Conservation (phyloP, 2,113 vertebrate genomes). For the Perognathus longimembris region DNA sequence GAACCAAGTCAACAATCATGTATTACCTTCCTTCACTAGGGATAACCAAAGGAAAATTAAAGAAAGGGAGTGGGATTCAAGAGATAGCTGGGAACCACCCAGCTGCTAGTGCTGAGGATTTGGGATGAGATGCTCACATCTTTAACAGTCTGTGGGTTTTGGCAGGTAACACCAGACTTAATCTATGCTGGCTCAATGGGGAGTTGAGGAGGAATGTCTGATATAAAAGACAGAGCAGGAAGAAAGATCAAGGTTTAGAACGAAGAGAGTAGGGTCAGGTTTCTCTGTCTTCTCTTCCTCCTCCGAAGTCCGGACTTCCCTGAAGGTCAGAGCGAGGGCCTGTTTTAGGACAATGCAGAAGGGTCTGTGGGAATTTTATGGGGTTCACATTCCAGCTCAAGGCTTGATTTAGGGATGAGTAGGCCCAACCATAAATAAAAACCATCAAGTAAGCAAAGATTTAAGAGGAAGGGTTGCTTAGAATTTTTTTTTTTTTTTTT, state of each 20-base stretch:
- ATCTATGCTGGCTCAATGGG: slow-evolving; percentile 33
- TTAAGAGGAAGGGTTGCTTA: slow-evolving; percentile 47
- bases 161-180: slow-evolving; percentile 64
- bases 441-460: slow-evolving; percentile 38
- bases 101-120: slow-evolving; percentile 10
- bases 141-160: slow-evolving; percentile 59
- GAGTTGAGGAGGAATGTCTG: background rate
- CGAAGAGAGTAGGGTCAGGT: background rate
- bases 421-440: slow-evolving; percentile 47
- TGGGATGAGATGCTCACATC: background rate
- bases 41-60: slow-evolving; percentile 25
- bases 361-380: slow-evolving; percentile 1
- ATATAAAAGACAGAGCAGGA: slow-evolving; percentile 64
- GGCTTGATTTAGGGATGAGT: background rate
- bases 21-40: background rate
- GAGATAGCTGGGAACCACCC: background rate
- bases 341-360: background rate
- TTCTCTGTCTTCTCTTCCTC: slow-evolving; percentile 52
- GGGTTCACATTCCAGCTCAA: slow-evolving; percentile 2
- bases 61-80: background rate
- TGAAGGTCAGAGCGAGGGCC: slow-evolving; percentile 9
- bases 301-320: slow-evolving; percentile 45
- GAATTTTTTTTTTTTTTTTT: slow-evolving; percentile 44
- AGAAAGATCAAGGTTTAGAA: slow-evolving; percentile 40
- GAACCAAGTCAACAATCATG: background rate